These are phyloP conservation scores for Ranitomeya variabilis DNA, from an alignment of 2,113 vertebrate species.

Conservation along the genomic window DNA sequence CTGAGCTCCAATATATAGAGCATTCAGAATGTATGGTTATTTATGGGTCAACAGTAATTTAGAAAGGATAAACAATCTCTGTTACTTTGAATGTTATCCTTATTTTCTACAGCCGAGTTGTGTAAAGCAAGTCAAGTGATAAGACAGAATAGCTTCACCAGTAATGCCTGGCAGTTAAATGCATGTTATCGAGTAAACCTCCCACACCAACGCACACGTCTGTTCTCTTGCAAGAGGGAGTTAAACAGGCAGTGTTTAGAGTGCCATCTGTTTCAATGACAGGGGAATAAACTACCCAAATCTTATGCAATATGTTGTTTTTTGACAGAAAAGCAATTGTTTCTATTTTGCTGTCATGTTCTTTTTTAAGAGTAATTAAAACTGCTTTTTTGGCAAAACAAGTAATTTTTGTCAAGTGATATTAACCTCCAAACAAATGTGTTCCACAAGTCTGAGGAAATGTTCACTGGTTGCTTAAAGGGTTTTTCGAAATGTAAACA, in stretches of 20 bases:
- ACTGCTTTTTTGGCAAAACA: conserved; percentile 53
- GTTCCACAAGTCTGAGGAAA: conserved; percentile 21
- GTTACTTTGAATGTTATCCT: neutral
- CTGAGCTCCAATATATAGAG: no score
- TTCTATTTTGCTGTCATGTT: conserved; percentile 58
- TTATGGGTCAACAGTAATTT: neutral
- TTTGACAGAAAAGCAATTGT: conserved; percentile 58
- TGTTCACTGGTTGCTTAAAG: neutral
- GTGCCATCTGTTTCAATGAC: conserved; percentile 57
- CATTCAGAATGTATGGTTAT: neutral
- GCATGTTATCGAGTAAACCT: conserved; percentile 58
- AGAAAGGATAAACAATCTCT: neutral
- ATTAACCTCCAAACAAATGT: conserved; percentile 23
- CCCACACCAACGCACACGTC: conserved; percentile 56
- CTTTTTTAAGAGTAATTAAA: conserved; percentile 59
- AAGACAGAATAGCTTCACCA: conserved; percentile 49
- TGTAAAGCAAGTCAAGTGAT: conserved; percentile 27
- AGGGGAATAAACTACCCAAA: conserved; percentile 55
- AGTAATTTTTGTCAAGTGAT: conserved; percentile 35
- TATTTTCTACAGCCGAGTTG: neutral
- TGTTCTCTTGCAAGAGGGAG: conserved; percentile 55
- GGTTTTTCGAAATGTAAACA: neutral
- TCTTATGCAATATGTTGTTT: conserved; percentile 60
- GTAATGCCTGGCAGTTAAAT: conserved; percentile 57
- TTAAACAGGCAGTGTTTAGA: conserved; percentile 56